Percentiles rank a stretch among this genome's conserved stretches.
Evolutionary conservation across 2,888 invertebrate genomes (phyloP).

Genomic region (Notodonta dromedarius): DNA sequence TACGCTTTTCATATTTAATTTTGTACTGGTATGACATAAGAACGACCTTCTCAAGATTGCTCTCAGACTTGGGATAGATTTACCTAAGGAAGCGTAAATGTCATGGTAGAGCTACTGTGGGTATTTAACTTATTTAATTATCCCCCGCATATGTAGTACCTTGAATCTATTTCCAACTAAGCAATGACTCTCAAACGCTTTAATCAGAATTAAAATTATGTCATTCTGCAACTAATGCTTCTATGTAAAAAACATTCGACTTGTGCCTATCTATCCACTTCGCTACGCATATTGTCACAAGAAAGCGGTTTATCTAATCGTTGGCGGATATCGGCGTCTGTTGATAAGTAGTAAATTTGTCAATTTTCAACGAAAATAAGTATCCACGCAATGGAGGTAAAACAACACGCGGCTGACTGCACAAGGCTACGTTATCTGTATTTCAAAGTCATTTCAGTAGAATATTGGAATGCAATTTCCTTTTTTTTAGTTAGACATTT

Average conservation of each 20-base stretch:
- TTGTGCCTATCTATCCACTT: not conserved
- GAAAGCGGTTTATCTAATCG: constrained; percentile 6
- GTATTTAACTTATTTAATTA: no score
- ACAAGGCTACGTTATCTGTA: constrained; percentile 1
- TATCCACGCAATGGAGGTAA: constrained; percentile 5
- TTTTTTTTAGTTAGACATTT: no score
- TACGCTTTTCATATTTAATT: no score
- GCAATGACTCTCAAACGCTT: not conserved
- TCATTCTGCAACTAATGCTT: constrained; percentile 1
- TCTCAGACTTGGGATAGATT: no score
- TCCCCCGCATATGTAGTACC: no score
- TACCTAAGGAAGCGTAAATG: no score
- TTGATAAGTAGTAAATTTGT: constrained; percentile 14
- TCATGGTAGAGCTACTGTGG: no score
- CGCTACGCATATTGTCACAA: constrained; percentile 2
- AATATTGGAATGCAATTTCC: not conserved
- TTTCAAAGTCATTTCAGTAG: not conserved
- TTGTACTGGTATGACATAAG: no score
- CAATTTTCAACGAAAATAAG: constrained; percentile 11
- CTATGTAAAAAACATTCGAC: constrained; percentile 1
- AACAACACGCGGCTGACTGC: constrained; percentile 7
- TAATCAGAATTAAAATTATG: not conserved
- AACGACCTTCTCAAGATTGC: no score
- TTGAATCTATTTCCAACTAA: no score
- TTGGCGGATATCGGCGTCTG: constrained; percentile 10